phyloP scores from a whole-genome alignment of 53 echinoderm and acorn worm genomes.

The Arbacia lixula region DNA sequence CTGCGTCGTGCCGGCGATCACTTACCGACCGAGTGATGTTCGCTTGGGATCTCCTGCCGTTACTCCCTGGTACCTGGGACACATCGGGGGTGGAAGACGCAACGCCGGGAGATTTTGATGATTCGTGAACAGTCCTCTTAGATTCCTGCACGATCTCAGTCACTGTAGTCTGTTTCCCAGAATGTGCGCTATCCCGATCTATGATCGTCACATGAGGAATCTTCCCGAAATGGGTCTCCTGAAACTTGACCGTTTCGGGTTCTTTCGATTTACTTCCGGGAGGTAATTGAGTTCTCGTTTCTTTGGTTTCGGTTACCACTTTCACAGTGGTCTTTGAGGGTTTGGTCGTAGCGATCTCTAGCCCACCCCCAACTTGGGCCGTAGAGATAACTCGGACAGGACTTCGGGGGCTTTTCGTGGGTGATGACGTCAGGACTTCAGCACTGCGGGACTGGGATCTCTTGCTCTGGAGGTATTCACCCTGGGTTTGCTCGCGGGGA shows the following conservation, averaged over 20 bases:
- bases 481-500: slow-evolving; percentile 3
- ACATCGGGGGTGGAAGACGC: slow-evolving; percentile 66
- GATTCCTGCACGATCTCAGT: slow-evolving; percentile 55
- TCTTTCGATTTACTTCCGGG: background rate
- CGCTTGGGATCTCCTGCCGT: slow-evolving; percentile 12
- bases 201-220: slow-evolving; percentile 33
- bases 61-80: slow-evolving; percentile 18
- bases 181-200: slow-evolving; percentile 11
- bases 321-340: slow-evolving; percentile 43
- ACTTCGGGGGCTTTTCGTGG: slow-evolving; percentile 62
- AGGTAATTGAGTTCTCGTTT: slow-evolving; percentile 55
- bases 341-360: slow-evolving; percentile 42
- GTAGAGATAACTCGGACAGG: slow-evolving; percentile 42
- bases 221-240: slow-evolving; percentile 52
- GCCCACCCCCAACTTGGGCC: slow-evolving; percentile 27
- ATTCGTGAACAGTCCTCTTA: slow-evolving; percentile 47
- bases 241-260: slow-evolving; percentile 44
- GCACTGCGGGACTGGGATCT: slow-evolving; percentile 73
- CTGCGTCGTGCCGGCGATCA: slow-evolving; percentile 43
- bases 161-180: slow-evolving; percentile 44
- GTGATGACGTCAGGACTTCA: slow-evolving; percentile 73
- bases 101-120: slow-evolving; percentile 1
- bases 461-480: slow-evolving; percentile 37
- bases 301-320: slow-evolving; percentile 64
- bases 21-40: slow-evolving; percentile 36